Evolutionary conservation across 1,140 invertebrate species (phyloP).

Genomic region (Drosophila fuyamai): DNA sequence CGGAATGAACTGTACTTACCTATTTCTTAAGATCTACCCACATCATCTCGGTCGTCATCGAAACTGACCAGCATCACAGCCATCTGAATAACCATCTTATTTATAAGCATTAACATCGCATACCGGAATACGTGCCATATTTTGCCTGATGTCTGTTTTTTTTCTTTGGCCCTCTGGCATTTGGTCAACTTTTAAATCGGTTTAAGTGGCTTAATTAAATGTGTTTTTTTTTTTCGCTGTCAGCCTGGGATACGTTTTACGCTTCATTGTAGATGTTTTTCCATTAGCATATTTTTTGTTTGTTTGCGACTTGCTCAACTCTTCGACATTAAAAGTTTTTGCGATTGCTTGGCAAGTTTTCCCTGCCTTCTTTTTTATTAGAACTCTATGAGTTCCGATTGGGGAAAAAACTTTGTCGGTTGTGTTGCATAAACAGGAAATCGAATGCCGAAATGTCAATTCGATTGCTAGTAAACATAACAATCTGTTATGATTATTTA

Average conservation of each 20-base stretch:
- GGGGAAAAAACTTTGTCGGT: conserved; percentile 48
- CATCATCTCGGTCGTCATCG: conserved; percentile 62
- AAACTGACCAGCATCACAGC: conserved; percentile 35
- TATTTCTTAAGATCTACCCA: conserved; percentile 50
- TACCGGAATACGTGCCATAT: conserved; percentile 40
- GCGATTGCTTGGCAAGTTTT: conserved; percentile 41
- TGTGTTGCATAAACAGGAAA: conserved; percentile 76
- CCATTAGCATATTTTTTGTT: conserved; percentile 39
- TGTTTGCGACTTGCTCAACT: conserved; percentile 42
- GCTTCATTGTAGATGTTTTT: conserved; percentile 61
- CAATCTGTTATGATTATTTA: conserved; percentile 57
- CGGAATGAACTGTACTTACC: conserved; percentile 12
- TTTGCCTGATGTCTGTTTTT: conserved; percentile 17
- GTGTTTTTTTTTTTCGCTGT: neutral
- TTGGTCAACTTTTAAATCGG: conserved; percentile 67
- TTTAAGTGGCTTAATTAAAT: conserved; percentile 59
- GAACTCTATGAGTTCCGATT: conserved; percentile 24
- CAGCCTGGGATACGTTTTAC: conserved; percentile 58
- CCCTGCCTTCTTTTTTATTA: conserved; percentile 4
- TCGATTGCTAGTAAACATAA: conserved; percentile 56
- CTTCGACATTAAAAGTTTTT: conserved; percentile 56
- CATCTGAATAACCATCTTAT: conserved; percentile 22
- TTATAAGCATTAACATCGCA: conserved; percentile 30
- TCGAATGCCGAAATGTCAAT: conserved; percentile 54
- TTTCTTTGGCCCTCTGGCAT: conserved; percentile 52